Base-by-base conservation (phyloP, 2,797 vertebrate species). In the Tangara arthus region DNA sequence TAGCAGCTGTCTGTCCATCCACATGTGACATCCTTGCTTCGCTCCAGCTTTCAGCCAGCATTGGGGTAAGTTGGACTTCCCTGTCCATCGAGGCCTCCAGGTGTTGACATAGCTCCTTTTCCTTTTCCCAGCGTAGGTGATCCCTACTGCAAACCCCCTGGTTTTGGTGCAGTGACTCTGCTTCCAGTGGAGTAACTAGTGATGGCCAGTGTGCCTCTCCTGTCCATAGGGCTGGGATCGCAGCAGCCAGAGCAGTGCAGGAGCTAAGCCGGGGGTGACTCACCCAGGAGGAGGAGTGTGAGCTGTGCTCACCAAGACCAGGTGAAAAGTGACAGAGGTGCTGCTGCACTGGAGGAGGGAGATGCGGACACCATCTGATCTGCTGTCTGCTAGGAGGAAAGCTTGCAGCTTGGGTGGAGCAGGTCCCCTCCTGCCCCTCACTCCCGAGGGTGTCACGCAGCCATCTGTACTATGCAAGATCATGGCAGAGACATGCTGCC, bases 21-120 rank as follows among this genome's bases (percentile, higher is more conserved):
- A 1, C 35, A 35, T 12, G 41, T 0, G 0, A 37, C 32, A 64
- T 42, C 24, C 49, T 73, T 41, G 44, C 72, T 85, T 77, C 0
- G 0, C 34, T 95, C 39, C 10, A 3, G 0, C 14, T 47, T 86
- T 19, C 41, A 82, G 60, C 44, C 22, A n/a, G 44, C 39, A 27
- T 0, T 52, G n/a, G 47, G 18, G 6, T 83, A 71, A 73, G 8
- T 0, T n/a, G 42, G 57, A 50, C 35, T 44, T 28, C 44, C 11
- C 9, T 39, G 41, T 52, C 39, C 28, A 22, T 52, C 3, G 24
- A 87, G 82, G 61, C 32, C 37, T 91, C 26, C 71, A 34, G 20
- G 6, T 21, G 11, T 2, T 72, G 61, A 59, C 12, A 22, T 1
- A 46, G 37, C n/a, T 79, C 50, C 55, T 89, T 39, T 80, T 94